Evolutionary conservation across 2,797 vertebrate genomes (phyloP).

Genomic region (Microctenopoma lineatum): DNA sequence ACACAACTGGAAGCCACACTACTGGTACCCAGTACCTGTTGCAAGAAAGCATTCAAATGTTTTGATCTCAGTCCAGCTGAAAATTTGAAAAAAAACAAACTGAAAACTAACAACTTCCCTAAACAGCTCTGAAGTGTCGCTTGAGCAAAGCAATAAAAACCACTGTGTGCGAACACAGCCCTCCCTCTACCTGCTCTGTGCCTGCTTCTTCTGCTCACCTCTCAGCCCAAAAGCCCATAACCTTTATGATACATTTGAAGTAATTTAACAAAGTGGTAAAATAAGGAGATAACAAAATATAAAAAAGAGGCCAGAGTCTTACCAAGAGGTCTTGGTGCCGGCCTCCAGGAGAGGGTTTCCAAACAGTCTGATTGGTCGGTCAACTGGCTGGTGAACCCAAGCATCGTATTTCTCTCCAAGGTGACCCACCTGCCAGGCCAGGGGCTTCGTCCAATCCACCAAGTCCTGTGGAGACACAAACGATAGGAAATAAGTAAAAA

Average conservation of each 20-base stretch:
- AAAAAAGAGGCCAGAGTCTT: not conserved
- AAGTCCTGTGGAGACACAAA: conserved; percentile 85
- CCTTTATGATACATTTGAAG: too few species aligned
- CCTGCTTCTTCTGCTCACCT: too few species aligned
- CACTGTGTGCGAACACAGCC: too few species aligned
- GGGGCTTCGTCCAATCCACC: conserved; percentile 95
- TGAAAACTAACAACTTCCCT: not conserved
- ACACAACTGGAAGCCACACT: conserved; percentile 91
- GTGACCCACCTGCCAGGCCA: conserved; percentile 96
- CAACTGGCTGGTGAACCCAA: conserved; percentile 97
- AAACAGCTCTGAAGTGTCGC: too few species aligned
- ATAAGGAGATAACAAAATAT: not conserved
- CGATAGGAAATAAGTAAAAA: not conserved
- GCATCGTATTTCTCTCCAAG: conserved; percentile 94
- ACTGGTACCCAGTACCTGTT: conserved; percentile 92
- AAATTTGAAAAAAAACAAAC: not conserved
- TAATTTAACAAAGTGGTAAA: not conserved
- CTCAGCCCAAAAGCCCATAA: too few species aligned
- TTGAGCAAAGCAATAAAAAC: too few species aligned
- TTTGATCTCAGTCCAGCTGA: not conserved
- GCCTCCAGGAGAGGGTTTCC: conserved; percentile 90
- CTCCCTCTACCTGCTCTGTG: too few species aligned
- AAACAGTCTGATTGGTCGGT: conserved; percentile 94
- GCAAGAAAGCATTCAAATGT: conserved; percentile 3
- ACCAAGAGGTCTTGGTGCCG: conserved; percentile 95